Conservation (phyloP, 2,888 invertebrate species). For the Acanthopleura granulata region DNA sequence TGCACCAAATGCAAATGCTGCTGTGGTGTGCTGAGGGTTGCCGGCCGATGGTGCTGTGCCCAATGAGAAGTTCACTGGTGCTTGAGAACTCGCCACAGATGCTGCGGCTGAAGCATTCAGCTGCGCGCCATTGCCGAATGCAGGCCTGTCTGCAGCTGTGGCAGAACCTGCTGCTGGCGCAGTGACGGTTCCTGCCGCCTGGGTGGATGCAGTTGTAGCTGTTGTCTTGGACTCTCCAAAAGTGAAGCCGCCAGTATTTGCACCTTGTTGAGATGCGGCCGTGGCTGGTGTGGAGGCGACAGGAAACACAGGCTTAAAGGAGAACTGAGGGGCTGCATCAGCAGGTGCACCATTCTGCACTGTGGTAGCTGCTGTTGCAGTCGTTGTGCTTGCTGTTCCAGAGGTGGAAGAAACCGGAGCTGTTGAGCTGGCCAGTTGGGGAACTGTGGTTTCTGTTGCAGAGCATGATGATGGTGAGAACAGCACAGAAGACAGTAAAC, state of each 20-base stretch:
- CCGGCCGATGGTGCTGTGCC: too few species aligned
- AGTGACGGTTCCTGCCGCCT: too few species aligned
- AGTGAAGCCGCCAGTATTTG: background rate
- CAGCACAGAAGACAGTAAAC: background rate
- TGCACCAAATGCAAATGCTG: too few species aligned
- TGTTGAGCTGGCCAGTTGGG: background rate
- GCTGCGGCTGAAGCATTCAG: too few species aligned
- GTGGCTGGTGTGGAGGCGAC: background rate
- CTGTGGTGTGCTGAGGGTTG: too few species aligned
- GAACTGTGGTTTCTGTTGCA: background rate
- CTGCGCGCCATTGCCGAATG: background rate
- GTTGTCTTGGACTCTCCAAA: background rate
- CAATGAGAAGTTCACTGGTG: too few species aligned
- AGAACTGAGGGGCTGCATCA: background rate
- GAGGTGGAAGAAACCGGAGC: background rate
- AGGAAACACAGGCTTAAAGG: slow-evolving; percentile 10
- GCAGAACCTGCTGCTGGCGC: background rate
- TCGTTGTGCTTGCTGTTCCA: background rate
- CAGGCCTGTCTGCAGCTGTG: background rate
- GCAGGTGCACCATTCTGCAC: background rate
- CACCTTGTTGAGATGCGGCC: background rate
- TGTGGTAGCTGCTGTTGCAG: background rate
- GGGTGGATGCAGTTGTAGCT: background rate
- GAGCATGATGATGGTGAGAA: background rate
- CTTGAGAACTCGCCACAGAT: too few species aligned